Evolutionary conservation across 2,113 vertebrate species (phyloP).

Genomic region (Cynopterus brachyotis): DNA sequence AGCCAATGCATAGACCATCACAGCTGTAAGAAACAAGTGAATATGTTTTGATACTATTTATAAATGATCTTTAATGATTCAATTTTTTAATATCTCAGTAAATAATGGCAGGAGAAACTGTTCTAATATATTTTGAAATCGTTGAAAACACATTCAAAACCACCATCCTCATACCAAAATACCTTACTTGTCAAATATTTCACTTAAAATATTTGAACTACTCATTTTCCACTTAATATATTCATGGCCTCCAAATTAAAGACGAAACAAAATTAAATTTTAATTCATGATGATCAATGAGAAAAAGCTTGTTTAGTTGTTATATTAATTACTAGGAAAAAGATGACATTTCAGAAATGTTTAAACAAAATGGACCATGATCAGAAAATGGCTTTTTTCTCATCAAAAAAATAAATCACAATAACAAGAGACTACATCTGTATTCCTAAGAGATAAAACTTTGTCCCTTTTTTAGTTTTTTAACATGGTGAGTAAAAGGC

Average conservation of each 20-base stretch:
- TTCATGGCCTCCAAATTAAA: constrained; percentile 3
- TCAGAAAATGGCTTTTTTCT: constrained; percentile 29
- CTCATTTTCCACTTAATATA: not conserved
- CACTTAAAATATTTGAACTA: constrained; percentile 1
- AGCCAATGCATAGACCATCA: not conserved
- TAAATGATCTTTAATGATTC: constrained; percentile 38
- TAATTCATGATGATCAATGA: not conserved
- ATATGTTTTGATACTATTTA: constrained; percentile 45
- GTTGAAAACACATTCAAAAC: constrained; percentile 36
- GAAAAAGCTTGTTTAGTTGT: not conserved
- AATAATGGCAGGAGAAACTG: constrained; percentile 36
- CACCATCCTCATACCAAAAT: not conserved
- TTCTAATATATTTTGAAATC: constrained; percentile 41
- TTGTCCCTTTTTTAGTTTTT: not conserved
- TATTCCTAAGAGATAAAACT: not conserved
- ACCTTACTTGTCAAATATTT: not conserved
- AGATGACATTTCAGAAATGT: not conserved
- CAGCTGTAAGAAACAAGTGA: constrained; percentile 45
- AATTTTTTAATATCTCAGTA: constrained; percentile 48
- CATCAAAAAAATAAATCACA: not conserved
- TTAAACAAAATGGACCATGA: constrained; percentile 6
- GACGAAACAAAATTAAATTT: constrained; percentile 25
- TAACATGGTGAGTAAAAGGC: constrained; percentile 33
- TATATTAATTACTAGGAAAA: constrained; percentile 22
- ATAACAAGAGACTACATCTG: not conserved